Base-by-base conservation (phyloP, 2,888 invertebrate species). In the Tachystola acroxantha region DNA sequence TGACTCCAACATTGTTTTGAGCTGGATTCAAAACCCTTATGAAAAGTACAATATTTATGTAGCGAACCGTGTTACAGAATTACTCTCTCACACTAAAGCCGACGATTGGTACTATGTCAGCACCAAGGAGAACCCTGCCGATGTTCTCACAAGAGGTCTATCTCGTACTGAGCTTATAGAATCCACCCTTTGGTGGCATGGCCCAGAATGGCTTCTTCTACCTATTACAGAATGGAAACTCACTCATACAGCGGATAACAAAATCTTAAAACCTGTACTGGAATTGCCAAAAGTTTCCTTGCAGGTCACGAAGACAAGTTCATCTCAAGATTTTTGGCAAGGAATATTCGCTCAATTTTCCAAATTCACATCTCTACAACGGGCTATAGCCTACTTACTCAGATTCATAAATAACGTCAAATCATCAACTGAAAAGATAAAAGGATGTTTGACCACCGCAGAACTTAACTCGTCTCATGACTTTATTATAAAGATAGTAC, bases 1-100 rank as follows among this genome's bases (percentile, higher is more conserved):
- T 20, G 40, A 40, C 14, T 43, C 40, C 9, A 28, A 22, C 9
- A 36, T 40, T 22, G 36, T 43, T n/a, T 12, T 43, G 3, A 13
- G 16, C 34, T 43, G 43, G 43, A 40, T 43, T 11, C 40, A 36
- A 22, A 33, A 35, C 12, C 40, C 40, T 14, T 40, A 38, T 36
- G 40, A 37, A 26, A 31, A 34, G 26, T 7, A 13, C 9, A 10
- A 33, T 25, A 13, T 10, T 22, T 36, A 30, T 19, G 35, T 36
- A 2, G 7, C 33, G 7, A 32, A 36, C 16, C 27, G 40, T 9
- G 1, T 41, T 4, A 37, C 25, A 25, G 10, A 34, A n/a, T 32
- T 41, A 5, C 2, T 41, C 1, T 32, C 37, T n/a, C 3, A n/a
- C 1, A 37, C 37, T 7, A 5, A 24, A 1, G 9, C 10, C 11